Evolutionary conservation across 2,797 vertebrate species (phyloP).

Genomic region (Rhynchonycteris naso): DNA sequence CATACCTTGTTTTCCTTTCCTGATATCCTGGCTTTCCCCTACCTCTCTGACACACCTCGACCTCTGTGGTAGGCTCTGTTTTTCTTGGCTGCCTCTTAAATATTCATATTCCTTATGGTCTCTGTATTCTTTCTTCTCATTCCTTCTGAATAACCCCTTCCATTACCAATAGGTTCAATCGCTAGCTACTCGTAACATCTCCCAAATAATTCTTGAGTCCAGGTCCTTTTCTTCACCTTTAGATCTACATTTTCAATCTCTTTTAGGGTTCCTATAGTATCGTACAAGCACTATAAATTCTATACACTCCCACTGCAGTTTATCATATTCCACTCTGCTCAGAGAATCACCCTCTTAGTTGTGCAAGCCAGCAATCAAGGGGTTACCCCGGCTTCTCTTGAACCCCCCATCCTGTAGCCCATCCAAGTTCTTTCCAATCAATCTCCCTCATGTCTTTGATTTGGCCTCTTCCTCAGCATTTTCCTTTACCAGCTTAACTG

Average conservation of each 20-base stretch:
- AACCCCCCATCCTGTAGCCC: accelerated
- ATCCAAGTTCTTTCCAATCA: background rate
- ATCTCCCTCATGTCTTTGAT: background rate
- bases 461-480: background rate
- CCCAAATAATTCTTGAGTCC: background rate
- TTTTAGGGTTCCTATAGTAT: background rate
- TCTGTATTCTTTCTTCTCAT: background rate
- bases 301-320: background rate
- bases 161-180: background rate
- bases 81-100: background rate
- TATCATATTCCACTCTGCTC: background rate
- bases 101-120: background rate
- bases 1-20: background rate
- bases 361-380: background rate
- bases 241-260: background rate
- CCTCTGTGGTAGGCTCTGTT: background rate
- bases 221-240: background rate
- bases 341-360: background rate
- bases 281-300: background rate
- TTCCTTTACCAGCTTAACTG: background rate
- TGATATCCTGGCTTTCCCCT: background rate
- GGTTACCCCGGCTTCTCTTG: background rate
- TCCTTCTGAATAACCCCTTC: background rate
- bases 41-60: background rate
- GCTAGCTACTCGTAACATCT: background rate